These are phyloP conservation scores for Arctia plantaginis DNA, from an alignment of 2,888 invertebrate species.

Conservation along the genomic window DNA sequence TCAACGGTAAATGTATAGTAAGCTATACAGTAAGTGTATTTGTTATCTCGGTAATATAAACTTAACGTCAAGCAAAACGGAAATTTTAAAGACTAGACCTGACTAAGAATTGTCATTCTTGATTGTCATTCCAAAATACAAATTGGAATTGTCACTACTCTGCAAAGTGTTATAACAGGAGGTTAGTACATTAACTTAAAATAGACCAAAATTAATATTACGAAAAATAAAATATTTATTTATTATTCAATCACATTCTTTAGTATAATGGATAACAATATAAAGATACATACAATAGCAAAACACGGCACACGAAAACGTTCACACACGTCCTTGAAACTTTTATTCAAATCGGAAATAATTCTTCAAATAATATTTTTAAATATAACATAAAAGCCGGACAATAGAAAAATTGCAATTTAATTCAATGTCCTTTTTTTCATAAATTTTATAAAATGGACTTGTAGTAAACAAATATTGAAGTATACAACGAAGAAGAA, in stretches of 20 bases:
- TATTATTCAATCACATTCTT: constrained; percentile 61
- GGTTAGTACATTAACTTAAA: neutral
- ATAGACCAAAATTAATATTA: constrained; percentile 20
- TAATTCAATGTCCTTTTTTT: neutral
- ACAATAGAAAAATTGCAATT: neutral
- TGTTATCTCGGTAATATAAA: no score
- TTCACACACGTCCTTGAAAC: constrained; percentile 29
- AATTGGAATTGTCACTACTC: no score
- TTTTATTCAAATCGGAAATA: neutral
- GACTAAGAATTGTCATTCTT: no score
- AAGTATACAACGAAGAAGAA: neutral
- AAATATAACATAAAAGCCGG: neutral
- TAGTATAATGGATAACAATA: constrained; percentile 64
- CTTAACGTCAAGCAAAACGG: no score
- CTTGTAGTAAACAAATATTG: neutral
- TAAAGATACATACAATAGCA: constrained; percentile 58
- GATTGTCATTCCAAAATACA: no score
- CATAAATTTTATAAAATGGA: neutral
- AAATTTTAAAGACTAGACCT: no score
- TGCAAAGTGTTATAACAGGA: neutral
- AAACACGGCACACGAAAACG: constrained; percentile 50
- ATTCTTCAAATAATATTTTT: neutral
- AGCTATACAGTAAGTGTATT: no score
- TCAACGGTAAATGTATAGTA: no score
- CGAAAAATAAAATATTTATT: constrained; percentile 66